Evolutionary conservation across 1,140 invertebrate species (phyloP).

Genomic region (Pseudomyrmex cubaensis): DNA sequence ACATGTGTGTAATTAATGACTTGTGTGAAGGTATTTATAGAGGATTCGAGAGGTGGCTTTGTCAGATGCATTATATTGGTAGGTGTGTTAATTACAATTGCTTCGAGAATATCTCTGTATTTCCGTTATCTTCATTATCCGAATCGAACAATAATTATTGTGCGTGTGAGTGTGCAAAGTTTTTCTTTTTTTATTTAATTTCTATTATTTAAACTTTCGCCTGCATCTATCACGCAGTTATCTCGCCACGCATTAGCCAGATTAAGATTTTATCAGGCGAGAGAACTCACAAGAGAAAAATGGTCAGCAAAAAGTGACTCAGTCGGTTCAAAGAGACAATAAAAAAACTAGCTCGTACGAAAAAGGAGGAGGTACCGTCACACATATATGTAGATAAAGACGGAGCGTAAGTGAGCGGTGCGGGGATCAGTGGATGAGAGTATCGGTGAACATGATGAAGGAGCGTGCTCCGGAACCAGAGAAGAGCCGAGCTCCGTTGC

Average conservation of each 20-base stretch:
- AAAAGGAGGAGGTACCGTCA: background rate
- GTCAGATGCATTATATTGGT: constrained; percentile 28
- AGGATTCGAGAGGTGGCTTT: background rate
- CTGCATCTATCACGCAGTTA: background rate
- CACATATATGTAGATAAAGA: constrained; percentile 29
- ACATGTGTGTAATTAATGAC: constrained; percentile 41
- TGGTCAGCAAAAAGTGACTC: constrained; percentile 16
- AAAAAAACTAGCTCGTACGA: constrained; percentile 6
- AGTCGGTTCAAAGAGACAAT: constrained; percentile 21
- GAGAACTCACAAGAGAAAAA: background rate
- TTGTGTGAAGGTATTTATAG: constrained; percentile 30
- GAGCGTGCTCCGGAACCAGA: constrained; percentile 59
- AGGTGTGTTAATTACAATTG: constrained; percentile 34
- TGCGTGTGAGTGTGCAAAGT: too few relatives aligned
- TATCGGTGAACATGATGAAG: constrained; percentile 73
- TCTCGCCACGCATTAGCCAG: constrained; percentile 1
- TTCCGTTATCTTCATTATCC: constrained; percentile 8
- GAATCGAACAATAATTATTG: background rate
- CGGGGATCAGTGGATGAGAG: constrained; percentile 49
- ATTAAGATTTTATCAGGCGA: constrained; percentile 5
- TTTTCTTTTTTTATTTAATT: background rate
- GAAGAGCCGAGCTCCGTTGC: constrained; percentile 57
- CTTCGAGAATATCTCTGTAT: constrained; percentile 10
- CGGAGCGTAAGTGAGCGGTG: constrained; percentile 43
- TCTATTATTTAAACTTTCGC: background rate